Evolutionary conservation across 1,140 invertebrate genomes (phyloP).

Genomic region (Drosophila burlai): DNA sequence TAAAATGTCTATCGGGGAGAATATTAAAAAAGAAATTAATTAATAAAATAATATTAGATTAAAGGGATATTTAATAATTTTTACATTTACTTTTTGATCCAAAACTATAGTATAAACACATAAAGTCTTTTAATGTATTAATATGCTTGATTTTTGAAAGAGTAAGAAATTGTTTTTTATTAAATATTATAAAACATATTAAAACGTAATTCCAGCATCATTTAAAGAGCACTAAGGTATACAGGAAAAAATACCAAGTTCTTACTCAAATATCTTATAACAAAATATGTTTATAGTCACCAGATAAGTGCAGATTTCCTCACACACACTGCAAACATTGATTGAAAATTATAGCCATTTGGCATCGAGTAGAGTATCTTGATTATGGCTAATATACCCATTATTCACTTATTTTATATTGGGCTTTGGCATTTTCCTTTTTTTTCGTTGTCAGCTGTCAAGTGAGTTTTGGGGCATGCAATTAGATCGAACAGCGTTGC

Average conservation of each 20-base stretch:
- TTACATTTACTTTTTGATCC: too few species aligned
- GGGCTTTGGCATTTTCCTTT: constrained; percentile 9
- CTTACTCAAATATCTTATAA: background rate
- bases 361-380: constrained; percentile 15
- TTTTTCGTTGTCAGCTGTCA: constrained; percentile 33
- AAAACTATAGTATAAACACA: too few species aligned
- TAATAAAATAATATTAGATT: too few species aligned
- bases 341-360: constrained; percentile 24
- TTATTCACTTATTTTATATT: constrained; percentile 52
- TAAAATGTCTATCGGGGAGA: too few species aligned
- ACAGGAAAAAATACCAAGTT: too few species aligned
- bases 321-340: constrained; percentile 17
- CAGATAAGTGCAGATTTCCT: background rate
- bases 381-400: constrained; percentile 39
- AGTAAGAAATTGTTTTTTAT: too few species aligned
- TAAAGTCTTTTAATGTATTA: too few species aligned
- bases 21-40: too few species aligned
- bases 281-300: background rate
- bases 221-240: background rate
- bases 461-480: constrained; percentile 59
- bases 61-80: too few species aligned
- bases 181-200: too few species aligned
- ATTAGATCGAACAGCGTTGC: constrained; percentile 73
- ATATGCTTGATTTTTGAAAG: too few species aligned
- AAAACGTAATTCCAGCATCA: background rate